A percentile compares a stretch with the other conserved stretches of the same genome.
Evolutionary conservation across 2,113 vertebrate species (phyloP).

Genomic region (Hydrolagus affinis): DNA sequence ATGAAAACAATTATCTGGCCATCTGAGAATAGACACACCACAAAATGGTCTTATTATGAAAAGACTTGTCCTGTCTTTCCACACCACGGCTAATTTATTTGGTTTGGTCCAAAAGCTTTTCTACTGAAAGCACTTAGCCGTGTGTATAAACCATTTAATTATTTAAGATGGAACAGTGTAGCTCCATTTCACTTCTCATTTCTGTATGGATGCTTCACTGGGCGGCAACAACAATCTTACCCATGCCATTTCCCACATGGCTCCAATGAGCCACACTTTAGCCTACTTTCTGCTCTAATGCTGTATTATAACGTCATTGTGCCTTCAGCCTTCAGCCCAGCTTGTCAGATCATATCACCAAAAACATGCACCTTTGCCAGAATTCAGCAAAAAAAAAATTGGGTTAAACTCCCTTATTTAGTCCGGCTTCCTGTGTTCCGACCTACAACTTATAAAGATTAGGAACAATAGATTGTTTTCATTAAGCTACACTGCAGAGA

Average conservation of each 20-base stretch:
- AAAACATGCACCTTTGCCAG: slow-evolving; percentile 15
- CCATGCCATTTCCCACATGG: not conserved
- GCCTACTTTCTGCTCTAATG: not conserved
- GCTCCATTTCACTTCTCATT: not conserved
- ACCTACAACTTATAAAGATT: not conserved
- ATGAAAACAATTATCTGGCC: no score
- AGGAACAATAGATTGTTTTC: not conserved
- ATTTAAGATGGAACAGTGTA: not conserved
- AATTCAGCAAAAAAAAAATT: slow-evolving; percentile 35
- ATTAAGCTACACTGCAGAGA: not conserved
- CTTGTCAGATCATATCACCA: slow-evolving; percentile 38
- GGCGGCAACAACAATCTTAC: not conserved
- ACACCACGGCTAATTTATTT: not conserved
- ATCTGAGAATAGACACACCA: not conserved
- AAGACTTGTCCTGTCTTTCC: not conserved
- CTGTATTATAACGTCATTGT: slow-evolving; percentile 20
- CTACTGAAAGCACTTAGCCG: not conserved
- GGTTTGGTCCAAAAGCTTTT: not conserved
- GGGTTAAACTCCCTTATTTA: slow-evolving; percentile 29
- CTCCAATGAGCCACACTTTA: not conserved
- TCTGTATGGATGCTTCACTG: not conserved
- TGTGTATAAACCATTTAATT: not conserved
- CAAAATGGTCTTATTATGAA: not conserved
- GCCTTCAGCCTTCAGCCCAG: slow-evolving; percentile 34
- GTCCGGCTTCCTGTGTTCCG: slow-evolving; percentile 13